Conservation (phyloP, 1,140 invertebrate genomes). For the Drosophila burlai region DNA sequence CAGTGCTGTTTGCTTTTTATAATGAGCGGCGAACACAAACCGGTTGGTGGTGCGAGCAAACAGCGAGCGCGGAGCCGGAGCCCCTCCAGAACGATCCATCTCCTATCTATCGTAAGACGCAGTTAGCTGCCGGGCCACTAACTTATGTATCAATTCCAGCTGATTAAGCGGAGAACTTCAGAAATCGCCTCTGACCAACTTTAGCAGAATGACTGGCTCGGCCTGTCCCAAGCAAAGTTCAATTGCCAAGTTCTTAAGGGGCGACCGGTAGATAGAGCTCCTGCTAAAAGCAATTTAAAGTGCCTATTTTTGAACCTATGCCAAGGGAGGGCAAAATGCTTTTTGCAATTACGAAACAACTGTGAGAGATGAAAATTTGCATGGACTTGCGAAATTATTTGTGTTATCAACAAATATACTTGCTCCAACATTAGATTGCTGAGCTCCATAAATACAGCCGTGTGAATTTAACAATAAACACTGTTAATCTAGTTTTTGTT, state of each 20-base stretch:
- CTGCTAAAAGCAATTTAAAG: background rate
- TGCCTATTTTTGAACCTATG: slow-evolving; percentile 38
- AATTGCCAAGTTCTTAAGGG: slow-evolving; percentile 22
- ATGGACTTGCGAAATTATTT: slow-evolving; percentile 26
- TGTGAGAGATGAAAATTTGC: slow-evolving; percentile 35
- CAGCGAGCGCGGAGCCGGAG: slow-evolving; percentile 2
- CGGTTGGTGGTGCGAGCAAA: slow-evolving; percentile 27
- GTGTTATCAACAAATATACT: slow-evolving; percentile 14
- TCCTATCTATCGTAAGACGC: slow-evolving; percentile 31
- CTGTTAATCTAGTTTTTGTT: background rate
- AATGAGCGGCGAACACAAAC: slow-evolving; percentile 27
- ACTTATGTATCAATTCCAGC: slow-evolving; percentile 33
- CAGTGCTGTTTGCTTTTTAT: slow-evolving; percentile 34
- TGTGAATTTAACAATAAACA: background rate
- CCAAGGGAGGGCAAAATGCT: slow-evolving; percentile 27
- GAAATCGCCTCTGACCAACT: slow-evolving; percentile 16
- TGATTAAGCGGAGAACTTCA: slow-evolving; percentile 7
- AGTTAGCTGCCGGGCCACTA: slow-evolving; percentile 12
- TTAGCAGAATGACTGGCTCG: slow-evolving; percentile 8
- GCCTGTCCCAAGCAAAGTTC: slow-evolving; percentile 49
- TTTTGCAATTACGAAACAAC: slow-evolving; percentile 60
- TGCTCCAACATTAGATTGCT: slow-evolving; percentile 1
- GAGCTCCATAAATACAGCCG: slow-evolving; percentile 15
- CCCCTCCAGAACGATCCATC: slow-evolving; percentile 22
- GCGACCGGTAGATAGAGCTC: background rate